Conservation (phyloP, 92 coral and sea anemone species). For the Heliopora coerulea region DNA sequence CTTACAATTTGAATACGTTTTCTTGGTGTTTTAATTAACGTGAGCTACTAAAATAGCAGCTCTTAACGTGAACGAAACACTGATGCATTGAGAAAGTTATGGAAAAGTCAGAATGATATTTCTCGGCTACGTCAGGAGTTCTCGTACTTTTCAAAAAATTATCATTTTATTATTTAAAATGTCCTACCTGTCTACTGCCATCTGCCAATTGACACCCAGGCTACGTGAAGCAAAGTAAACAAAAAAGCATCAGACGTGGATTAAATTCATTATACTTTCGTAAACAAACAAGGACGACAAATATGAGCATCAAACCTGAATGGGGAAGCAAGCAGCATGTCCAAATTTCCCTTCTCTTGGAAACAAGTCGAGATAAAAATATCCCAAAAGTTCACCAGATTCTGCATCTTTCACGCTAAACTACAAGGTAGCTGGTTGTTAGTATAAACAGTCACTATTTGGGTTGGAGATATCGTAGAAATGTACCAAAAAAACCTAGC, state of each 20-base stretch:
- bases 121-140: too few relatives aligned
- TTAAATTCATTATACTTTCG: not conserved
- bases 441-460: not conserved
- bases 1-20: too few relatives aligned
- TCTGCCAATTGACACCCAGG: constrained; percentile 88
- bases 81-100: too few relatives aligned
- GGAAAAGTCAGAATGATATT: too few relatives aligned
- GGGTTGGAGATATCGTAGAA: too few relatives aligned
- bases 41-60: too few relatives aligned
- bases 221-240: constrained; percentile 44
- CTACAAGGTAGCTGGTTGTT: constrained; percentile 44
- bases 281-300: not conserved
- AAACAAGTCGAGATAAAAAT: constrained; percentile 88
- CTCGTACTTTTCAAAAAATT: too few relatives aligned
- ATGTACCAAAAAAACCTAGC: too few relatives aligned
- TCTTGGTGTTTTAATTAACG: too few relatives aligned
- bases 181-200: constrained; percentile 86
- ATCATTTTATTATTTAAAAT: not conserved
- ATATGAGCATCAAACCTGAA: constrained; percentile 60
- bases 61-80: too few relatives aligned
- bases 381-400: constrained; percentile 71
- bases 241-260: not conserved
- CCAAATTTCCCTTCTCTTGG: constrained; percentile 99
- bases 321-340: constrained; percentile 96
- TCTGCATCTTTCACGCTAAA: constrained; percentile 80